Evolutionary conservation across 2,797 vertebrate species (phyloP), one percentile per base, ranked within the genome.

Genomic region (Neosalanx taihuensis): DNA sequence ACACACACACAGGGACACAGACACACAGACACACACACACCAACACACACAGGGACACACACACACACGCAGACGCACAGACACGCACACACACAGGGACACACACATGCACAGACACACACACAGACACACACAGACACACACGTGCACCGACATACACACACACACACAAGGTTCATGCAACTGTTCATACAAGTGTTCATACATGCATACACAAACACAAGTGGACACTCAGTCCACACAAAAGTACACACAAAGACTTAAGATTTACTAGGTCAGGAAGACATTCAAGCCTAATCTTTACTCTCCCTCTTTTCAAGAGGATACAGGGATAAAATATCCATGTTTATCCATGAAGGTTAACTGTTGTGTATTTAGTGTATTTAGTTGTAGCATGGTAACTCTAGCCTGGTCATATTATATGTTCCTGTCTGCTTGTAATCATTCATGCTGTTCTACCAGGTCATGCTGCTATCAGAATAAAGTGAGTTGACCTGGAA

Each of bases 221-320:
- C 10, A 31, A 41, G 12, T 1, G 3, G 3, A 3, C 29, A 13
- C 26, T 20, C 57, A 26, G 23, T 26, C 23, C 23, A 26, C 23
- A 26, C 23, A 67, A 33, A 6, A 10, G 20, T 23, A 58, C 0
- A 35, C 26, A 0, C 63, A 18, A 51, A 6, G 0, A 18, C 2
- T 83, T 79, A 68, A 41, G 35, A 59, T 23, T 78, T 76, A 84
- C 58, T 74, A 81, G 89, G 85, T 87, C 80, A 85, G n/a, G 35
- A 69, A 69, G 80, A 83, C 76, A 83, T 65, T 57, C 53, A 72
- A 85, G n/a, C 59, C 1, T 2, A 67, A 67, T 70, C 30, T 75
- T 41, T 67, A 9, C 73, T 79, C 76, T 79, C 53, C 56, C 68
- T 72, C 60, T 59, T 56, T 69, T 49, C 3, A 49, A 67, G 63